Base-by-base conservation (phyloP, 2,888 invertebrate genomes). In the Heliconius charithonia region DNA sequence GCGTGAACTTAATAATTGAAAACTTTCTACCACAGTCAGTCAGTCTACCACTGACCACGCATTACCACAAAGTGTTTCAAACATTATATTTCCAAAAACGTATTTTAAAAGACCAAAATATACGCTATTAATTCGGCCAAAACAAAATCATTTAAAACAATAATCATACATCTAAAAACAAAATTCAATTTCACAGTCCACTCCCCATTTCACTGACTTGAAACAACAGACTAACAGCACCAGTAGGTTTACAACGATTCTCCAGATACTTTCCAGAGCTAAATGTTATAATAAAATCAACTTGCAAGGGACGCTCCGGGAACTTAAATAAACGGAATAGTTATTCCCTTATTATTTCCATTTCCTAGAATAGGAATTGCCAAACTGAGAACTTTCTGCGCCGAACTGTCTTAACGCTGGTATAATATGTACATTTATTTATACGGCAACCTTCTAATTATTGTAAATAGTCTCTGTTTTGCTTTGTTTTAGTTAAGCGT, bases 261-360 rank as follows among this genome's bases (percentile, higher is more conserved):
- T 65, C 7, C 75, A 72, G 70, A 78, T 79, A 80, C 77, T 81
- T 82, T 77, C 67, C 75, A 75, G 74, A 78, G 73, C 41, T 73
- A 82, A 83, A 83, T 80, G 81, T 76, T 72, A 65, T 80, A 83
- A 82, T 83, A 83, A 81, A 82, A 83, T 81, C 81, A 81, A 82
- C 82, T 81, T 63, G 76, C 77, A 71, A 79, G 76, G 79, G 77
- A 82, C 81, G 83, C 81, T 82, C 77, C 81, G 79, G 77, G 82
- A 83, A 83, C 78, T 82, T 83, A 79, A 83, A 83, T 80, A 81
- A 82, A 82, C 75, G 78, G 81, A 81, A 81, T 81, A 83, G 83
- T 83, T 83, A 83, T 83, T 80, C 81, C 77, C 79, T 82, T 82
- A 81, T 77, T 82, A 83, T 82, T 82, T 79, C 81, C 83, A 82